These are phyloP conservation scores for Agriotes lineatus DNA, from an alignment of 2,888 invertebrate genomes.

Conservation along the genomic window DNA sequence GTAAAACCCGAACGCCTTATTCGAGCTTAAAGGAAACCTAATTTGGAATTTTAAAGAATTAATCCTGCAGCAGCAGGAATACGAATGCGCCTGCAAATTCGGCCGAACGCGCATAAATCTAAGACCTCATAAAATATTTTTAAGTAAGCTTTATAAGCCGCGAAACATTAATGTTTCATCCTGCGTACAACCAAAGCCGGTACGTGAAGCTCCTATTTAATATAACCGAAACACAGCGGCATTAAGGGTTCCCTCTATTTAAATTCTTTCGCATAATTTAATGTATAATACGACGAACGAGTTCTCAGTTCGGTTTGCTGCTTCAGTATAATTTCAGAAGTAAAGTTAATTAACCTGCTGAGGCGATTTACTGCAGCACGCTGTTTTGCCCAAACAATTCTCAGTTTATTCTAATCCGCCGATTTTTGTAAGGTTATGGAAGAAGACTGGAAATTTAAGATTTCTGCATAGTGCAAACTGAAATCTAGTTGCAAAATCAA, in stretches of 20 bases:
- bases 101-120: background rate
- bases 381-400: too few species aligned
- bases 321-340: conserved; percentile 1
- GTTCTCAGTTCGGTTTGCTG: conserved; percentile 4
- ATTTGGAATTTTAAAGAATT: conserved; percentile 7
- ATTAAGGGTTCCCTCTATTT: conserved; percentile 23
- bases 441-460: too few species aligned
- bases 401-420: too few species aligned
- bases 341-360: conserved; percentile 3
- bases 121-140: conserved; percentile 27
- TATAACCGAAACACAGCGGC: conserved; percentile 33
- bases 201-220: conserved; percentile 31
- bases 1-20: background rate
- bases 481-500: too few species aligned
- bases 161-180: conserved; percentile 38
- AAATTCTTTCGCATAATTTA: conserved; percentile 36
- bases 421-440: too few species aligned
- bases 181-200: conserved; percentile 31
- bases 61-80: background rate
- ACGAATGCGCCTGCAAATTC: background rate
- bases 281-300: conserved; percentile 24
- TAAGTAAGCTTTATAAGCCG: conserved; percentile 18
- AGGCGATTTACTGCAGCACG: too few species aligned
- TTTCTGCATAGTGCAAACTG: too few species aligned
- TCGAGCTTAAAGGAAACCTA: background rate